Evolutionary conservation across 2,888 invertebrate genomes (phyloP), one percentile per base, ranked within the genome.

Genomic region (Pegoplata infirma): DNA sequence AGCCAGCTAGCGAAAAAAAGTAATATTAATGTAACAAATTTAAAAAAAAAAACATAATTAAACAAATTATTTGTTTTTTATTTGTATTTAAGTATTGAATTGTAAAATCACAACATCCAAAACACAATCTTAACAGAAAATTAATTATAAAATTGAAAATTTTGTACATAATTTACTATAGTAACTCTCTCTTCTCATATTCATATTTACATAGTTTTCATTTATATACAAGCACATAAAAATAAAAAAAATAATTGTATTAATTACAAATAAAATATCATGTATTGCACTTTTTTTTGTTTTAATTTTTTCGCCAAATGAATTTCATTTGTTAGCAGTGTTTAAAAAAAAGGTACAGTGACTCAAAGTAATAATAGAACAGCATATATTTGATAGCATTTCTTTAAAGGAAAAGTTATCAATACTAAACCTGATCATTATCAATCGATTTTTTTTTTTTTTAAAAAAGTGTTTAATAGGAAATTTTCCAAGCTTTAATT

Each of bases 31-130:
- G 63, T 71, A 69, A 58, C 53, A 69, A 53, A 16, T 66, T 47
- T 36, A 12, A 46, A 21, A 71, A 44, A 8, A 32, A 49, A 46
- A 49, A 49, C 19, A 47, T 17, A 61, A 56, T 28, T 74, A 71
- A 67, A 67, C 53, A 61, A 71, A 66, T 51, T 5, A 72, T 75
- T 79, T 75, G 76, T 76, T 76, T 76, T 59, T 58, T 28, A 28
- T 44, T 72, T 74, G 59, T 28, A 61, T 56, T 79, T 75, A 79
- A 75, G 75, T 75, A 75, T 79, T 79, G 67, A 71, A 79, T 75
- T 71, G 67, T 58, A 55, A 46, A 58, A 64, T 28, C 61, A 63
- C 23, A 63, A 68, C 59, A 76, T 58, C 63, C 49, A 76, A 76
- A 75, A 12, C n/a, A 40, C n/a, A 40, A 56, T 68, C 25, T 68